Evolutionary conservation across 2,888 invertebrate genomes (phyloP).

Genomic region (Acanthococcus lagerstroemiae): DNA sequence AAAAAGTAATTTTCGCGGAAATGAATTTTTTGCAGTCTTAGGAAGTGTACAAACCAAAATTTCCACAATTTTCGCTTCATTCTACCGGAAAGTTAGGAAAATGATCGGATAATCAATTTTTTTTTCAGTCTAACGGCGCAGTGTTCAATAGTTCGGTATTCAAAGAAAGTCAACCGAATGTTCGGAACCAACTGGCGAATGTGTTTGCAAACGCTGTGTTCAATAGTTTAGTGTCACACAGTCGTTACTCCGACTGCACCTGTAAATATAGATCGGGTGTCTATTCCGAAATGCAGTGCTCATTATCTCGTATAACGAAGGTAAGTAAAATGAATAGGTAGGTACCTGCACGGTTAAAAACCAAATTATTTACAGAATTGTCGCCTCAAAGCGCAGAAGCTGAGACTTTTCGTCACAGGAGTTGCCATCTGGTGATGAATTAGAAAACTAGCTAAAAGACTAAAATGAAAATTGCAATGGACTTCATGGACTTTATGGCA

Average conservation of each 20-base stretch:
- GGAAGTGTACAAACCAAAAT: neutral
- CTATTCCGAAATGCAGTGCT: constrained; percentile 13
- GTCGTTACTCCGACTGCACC: constrained; percentile 5
- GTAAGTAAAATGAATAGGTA: too few relatives aligned
- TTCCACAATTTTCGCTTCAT: neutral
- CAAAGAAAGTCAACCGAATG: neutral
- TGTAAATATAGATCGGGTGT: constrained; percentile 22
- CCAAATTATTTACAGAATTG: too few relatives aligned
- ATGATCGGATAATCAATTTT: neutral
- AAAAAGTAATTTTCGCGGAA: too few relatives aligned
- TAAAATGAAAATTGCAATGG: too few relatives aligned
- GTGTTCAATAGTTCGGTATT: constrained; percentile 25
- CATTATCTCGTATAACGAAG: neutral
- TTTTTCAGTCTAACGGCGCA: constrained; percentile 15
- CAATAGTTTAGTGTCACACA: neutral
- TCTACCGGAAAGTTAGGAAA: too few relatives aligned
- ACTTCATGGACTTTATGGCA: too few relatives aligned
- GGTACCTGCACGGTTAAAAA: too few relatives aligned
- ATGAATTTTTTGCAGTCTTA: too few relatives aligned
- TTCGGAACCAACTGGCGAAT: constrained; percentile 1
- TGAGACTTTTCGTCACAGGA: too few relatives aligned
- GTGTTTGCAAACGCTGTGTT: constrained; percentile 9
- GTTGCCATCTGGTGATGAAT: too few relatives aligned
- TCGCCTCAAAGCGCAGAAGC: too few relatives aligned
- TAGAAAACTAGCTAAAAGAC: too few relatives aligned